These are phyloP conservation scores for Drosophila nr. perissopoda DNA, from an alignment of 2,888 invertebrate genomes.

Conservation along the genomic window DNA sequence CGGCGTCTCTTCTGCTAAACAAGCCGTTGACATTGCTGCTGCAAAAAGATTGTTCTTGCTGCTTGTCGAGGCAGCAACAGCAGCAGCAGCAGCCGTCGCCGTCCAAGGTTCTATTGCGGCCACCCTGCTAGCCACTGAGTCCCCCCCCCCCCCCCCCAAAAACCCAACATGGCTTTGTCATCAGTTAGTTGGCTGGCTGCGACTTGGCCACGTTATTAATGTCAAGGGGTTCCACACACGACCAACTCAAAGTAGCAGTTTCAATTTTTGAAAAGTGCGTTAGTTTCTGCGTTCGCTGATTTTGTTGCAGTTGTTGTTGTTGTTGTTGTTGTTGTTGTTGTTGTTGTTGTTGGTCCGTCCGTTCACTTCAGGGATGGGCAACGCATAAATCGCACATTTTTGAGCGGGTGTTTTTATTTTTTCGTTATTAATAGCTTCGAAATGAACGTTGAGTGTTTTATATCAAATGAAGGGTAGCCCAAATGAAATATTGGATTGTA, in stretches of 20 bases:
- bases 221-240: slow-evolving; percentile 81
- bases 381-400: slow-evolving; percentile 2
- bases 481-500: background rate
- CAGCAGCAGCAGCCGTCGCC: slow-evolving; percentile 43
- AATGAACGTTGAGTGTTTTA: background rate
- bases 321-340: background rate
- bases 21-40: slow-evolving; percentile 73
- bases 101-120: slow-evolving; percentile 75
- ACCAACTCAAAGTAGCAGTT: slow-evolving; percentile 46
- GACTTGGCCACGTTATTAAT: slow-evolving; percentile 72
- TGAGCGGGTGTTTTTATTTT: background rate
- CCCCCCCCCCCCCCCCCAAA: background rate
- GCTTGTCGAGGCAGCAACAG: slow-evolving; percentile 34
- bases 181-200: slow-evolving; percentile 23
- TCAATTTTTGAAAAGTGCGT: slow-evolving; percentile 72
- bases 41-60: slow-evolving; percentile 63
- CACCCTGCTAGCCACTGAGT: slow-evolving; percentile 21
- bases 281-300: slow-evolving; percentile 64
- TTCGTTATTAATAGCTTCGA: background rate
- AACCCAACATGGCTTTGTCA: slow-evolving; percentile 20
- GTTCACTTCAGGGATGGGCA: slow-evolving; percentile 49
- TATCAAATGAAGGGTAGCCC: background rate
- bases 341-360: slow-evolving; percentile 17
- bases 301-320: slow-evolving; percentile 1
- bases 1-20: slow-evolving; percentile 23